A percentile compares a stretch with the other conserved stretches of the same genome.
These are phyloP conservation scores for Ectropis crepuscularia DNA, from an alignment of 2,888 invertebrate genomes.

Conservation along the genomic window DNA sequence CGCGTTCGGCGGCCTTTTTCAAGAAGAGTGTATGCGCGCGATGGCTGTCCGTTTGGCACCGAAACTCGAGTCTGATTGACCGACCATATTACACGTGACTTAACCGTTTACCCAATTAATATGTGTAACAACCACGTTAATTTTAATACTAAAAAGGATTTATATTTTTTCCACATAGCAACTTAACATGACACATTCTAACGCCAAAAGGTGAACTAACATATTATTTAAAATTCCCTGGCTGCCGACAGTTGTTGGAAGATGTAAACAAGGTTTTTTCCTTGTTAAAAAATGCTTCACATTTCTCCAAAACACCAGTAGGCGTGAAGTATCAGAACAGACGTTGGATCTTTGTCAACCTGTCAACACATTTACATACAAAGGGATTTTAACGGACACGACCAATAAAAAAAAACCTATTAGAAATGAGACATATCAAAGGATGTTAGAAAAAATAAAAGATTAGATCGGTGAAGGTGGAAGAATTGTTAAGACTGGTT, in stretches of 20 bases:
- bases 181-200: neutral
- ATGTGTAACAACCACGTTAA: too few relatives aligned
- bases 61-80: too few relatives aligned
- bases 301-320: constrained; percentile 43
- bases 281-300: constrained; percentile 16
- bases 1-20: too few relatives aligned
- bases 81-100: too few relatives aligned
- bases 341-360: constrained; percentile 45
- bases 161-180: too few relatives aligned
- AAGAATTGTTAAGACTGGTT: constrained; percentile 13
- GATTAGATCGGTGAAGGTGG: constrained; percentile 23
- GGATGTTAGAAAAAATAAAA: constrained; percentile 14
- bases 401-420: constrained; percentile 18
- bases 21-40: too few relatives aligned
- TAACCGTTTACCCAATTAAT: too few relatives aligned
- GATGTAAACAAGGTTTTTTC: constrained; percentile 32
- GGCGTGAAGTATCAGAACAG: constrained; percentile 43
- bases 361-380: constrained; percentile 64
- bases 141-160: too few relatives aligned
- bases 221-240: constrained; percentile 15
- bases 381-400: constrained; percentile 51
- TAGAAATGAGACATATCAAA: constrained; percentile 24
- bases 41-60: too few relatives aligned
- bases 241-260: constrained; percentile 14
- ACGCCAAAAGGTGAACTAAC: neutral